Evolutionary conservation across 2,797 vertebrate genomes (phyloP).

Genomic region (Tenualosa ilisha): DNA sequence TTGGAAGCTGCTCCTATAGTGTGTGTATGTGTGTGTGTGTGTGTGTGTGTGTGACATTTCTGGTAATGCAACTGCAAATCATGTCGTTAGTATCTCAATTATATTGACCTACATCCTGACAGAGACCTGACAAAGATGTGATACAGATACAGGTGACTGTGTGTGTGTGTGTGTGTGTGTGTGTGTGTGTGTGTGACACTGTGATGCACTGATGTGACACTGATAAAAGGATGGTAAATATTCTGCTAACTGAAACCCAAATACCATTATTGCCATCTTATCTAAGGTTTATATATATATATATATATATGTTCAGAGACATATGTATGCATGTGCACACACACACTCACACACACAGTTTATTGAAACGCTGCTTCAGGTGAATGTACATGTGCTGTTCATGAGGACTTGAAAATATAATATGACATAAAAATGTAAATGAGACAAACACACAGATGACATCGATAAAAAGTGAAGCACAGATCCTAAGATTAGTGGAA

Average conservation of each 20-base stretch:
- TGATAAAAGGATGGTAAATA: neutral
- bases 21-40: neutral
- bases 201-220: neutral
- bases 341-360: neutral
- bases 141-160: neutral
- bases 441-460: too few relatives aligned
- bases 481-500: too few relatives aligned
- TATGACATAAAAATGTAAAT: too few relatives aligned
- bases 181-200: neutral
- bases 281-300: constrained; percentile 20
- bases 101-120: neutral
- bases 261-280: constrained; percentile 45
- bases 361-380: neutral
- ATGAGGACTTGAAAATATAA: too few relatives aligned
- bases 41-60: neutral
- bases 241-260: neutral
- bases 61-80: constrained; percentile 11
- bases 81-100: constrained; percentile 11
- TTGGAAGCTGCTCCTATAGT: neutral
- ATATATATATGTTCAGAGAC: too few relatives aligned
- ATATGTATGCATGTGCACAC: neutral
- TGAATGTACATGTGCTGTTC: too few relatives aligned
- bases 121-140: constrained; percentile 24
- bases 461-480: too few relatives aligned
- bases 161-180: neutral